Evolutionary conservation across 2,888 invertebrate species (phyloP).

Genomic region (Mesorhabditis sp.): DNA sequence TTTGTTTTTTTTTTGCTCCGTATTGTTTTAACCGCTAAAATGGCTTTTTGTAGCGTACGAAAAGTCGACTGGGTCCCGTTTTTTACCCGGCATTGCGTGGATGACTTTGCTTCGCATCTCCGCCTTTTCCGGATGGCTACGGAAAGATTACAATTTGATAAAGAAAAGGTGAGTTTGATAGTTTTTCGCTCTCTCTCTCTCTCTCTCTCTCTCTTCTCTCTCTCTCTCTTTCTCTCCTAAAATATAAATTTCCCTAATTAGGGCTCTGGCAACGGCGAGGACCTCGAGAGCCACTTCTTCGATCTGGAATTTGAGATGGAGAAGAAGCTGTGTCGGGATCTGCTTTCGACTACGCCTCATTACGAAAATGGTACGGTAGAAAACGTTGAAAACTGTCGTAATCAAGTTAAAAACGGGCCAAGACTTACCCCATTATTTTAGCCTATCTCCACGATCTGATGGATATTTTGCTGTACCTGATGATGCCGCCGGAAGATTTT

Average conservation of each 20-base stretch:
- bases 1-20: neutral
- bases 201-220: too few relatives aligned
- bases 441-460: slow-evolving; percentile 77
- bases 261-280: slow-evolving; percentile 25
- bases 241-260: too few relatives aligned
- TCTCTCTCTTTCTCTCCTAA: too few relatives aligned
- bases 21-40: neutral
- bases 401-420: too few relatives aligned
- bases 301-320: slow-evolving; percentile 84
- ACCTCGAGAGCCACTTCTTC: slow-evolving; percentile 77
- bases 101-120: slow-evolving; percentile 84
- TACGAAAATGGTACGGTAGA: slow-evolving; percentile 62
- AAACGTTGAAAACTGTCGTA: too few relatives aligned
- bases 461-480: slow-evolving; percentile 77
- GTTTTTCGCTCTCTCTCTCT: too few relatives aligned
- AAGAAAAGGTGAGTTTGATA: slow-evolving; percentile 55
- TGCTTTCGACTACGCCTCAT: slow-evolving; percentile 71
- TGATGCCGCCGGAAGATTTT: slow-evolving; percentile 80
- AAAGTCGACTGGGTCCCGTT: slow-evolving; percentile 84
- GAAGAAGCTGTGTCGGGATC: slow-evolving; percentile 75
- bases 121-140: slow-evolving; percentile 77
- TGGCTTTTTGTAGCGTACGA: slow-evolving; percentile 32
- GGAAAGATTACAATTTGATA: slow-evolving; percentile 61
- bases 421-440: slow-evolving; percentile 52
- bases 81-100: slow-evolving; percentile 79